Percentiles rank a stretch among this genome's conserved stretches.
Evolutionary conservation across 2,888 invertebrate species (phyloP).

Genomic region (Zeuzera pyrina): DNA sequence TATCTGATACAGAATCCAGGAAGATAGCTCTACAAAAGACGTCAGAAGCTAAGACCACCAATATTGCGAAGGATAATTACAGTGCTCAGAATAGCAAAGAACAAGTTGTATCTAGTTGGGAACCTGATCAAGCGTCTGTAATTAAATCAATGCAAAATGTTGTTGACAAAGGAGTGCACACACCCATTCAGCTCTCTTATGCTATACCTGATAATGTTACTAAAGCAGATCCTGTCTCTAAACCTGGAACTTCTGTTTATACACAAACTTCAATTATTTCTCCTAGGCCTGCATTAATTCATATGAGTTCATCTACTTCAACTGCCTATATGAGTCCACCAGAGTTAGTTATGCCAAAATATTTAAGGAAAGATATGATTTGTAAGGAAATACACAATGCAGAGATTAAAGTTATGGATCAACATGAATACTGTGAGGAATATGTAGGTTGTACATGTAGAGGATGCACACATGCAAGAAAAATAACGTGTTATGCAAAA

Average conservation of each 20-base stretch:
- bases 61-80: too few relatives aligned
- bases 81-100: too few relatives aligned
- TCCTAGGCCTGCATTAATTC: conserved; percentile 44
- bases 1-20: too few relatives aligned
- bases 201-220: conserved; percentile 19
- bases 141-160: too few relatives aligned
- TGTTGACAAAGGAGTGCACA: conserved; percentile 29
- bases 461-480: conserved; percentile 23
- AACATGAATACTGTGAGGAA: background rate
- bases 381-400: too few relatives aligned
- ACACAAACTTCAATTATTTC: conserved; percentile 52
- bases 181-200: conserved; percentile 25
- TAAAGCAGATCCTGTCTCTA: conserved; percentile 20
- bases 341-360: conserved; percentile 49
- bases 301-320: conserved; percentile 65
- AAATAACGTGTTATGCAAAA: conserved; percentile 14
- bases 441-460: conserved; percentile 26
- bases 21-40: too few relatives aligned
- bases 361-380: conserved; percentile 32
- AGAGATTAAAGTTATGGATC: conserved; percentile 11
- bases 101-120: too few relatives aligned
- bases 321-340: conserved; percentile 69
- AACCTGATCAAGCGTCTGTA: too few relatives aligned
- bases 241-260: conserved; percentile 39
- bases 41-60: too few relatives aligned